Evolutionary conservation across 2,888 invertebrate genomes (phyloP).

Genomic region (Bhutanitis thaidina): DNA sequence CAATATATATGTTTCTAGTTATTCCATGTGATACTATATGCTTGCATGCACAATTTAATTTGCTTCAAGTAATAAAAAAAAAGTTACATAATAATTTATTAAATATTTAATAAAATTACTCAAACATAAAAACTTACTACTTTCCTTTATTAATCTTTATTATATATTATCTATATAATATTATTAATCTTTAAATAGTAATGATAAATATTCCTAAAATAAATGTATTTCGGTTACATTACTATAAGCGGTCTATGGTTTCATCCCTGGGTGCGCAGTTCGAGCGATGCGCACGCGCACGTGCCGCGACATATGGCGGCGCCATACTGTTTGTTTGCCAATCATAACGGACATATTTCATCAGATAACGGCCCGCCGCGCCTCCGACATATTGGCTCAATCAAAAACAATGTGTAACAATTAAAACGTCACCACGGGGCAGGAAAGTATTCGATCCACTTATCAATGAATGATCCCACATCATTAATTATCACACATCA

Average conservation of each 20-base stretch:
- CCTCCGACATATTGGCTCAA: constrained; percentile 66
- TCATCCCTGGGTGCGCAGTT: constrained; percentile 74
- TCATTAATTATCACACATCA: constrained; percentile 1
- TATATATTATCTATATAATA: too few relatives aligned
- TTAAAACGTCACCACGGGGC: constrained; percentile 57
- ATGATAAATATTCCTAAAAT: too few relatives aligned
- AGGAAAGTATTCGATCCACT: constrained; percentile 49
- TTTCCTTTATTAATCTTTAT: too few relatives aligned
- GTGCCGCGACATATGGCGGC: constrained; percentile 77
- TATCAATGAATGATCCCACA: constrained; percentile 36
- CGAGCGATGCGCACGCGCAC: constrained; percentile 71
- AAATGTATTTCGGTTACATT: not conserved
- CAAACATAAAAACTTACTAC: too few relatives aligned
- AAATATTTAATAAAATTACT: too few relatives aligned
- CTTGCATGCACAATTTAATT: too few relatives aligned
- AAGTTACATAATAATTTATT: too few relatives aligned
- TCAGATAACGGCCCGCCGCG: constrained; percentile 74
- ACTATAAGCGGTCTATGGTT: constrained; percentile 46
- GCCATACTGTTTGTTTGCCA: constrained; percentile 80
- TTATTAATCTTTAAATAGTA: too few relatives aligned
- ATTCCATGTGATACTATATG: too few relatives aligned
- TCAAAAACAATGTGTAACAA: constrained; percentile 74
- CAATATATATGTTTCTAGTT: too few relatives aligned
- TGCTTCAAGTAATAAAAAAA: too few relatives aligned
- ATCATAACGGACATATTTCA: constrained; percentile 81